These are phyloP conservation scores for Acromyrmex charruanus DNA, from an alignment of 1,140 invertebrate species.

Conservation along the genomic window DNA sequence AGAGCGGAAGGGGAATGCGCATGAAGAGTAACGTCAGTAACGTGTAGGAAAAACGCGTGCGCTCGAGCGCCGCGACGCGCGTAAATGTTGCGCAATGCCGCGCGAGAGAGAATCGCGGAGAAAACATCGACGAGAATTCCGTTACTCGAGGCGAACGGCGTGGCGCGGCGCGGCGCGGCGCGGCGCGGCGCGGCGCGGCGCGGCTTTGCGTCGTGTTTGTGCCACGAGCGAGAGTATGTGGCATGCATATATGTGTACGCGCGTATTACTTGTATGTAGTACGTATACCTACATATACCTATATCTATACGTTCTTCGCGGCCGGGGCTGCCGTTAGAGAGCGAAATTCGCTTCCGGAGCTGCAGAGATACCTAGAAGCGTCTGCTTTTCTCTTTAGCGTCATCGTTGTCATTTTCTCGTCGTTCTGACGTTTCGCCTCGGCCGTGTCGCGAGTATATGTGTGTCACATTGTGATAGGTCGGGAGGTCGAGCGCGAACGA, in stretches of 20 bases:
- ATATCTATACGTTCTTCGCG: not conserved
- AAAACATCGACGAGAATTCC: conserved; percentile 75
- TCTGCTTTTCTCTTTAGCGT: not conserved
- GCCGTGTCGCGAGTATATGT: conserved; percentile 27
- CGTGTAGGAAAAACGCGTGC: conserved; percentile 18
- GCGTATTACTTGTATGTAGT: not conserved
- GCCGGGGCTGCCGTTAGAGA: conserved; percentile 6
- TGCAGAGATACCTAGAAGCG: not conserved
- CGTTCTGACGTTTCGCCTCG: conserved; percentile 30
- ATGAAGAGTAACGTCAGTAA: too few species aligned
- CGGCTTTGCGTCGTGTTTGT: conserved; percentile 53
- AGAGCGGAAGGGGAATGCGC: not conserved
- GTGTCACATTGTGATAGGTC: conserved; percentile 63
- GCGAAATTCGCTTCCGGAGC: conserved; percentile 38
- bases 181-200: conserved; percentile 28
- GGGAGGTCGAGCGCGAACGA: not conserved
- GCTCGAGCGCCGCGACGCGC: conserved; percentile 28
- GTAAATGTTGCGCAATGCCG: conserved; percentile 69
- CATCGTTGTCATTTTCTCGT: conserved; percentile 8
- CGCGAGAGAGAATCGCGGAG: conserved; percentile 68
- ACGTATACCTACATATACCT: not conserved
- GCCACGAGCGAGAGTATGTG: conserved; percentile 37
- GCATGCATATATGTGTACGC: not conserved
- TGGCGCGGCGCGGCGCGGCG: conserved; percentile 44
- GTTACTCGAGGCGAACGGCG: conserved; percentile 73